Evolutionary conservation across 2,888 invertebrate species (phyloP), one percentile per base, ranked within the genome.

Genomic region (Villa cingulata): DNA sequence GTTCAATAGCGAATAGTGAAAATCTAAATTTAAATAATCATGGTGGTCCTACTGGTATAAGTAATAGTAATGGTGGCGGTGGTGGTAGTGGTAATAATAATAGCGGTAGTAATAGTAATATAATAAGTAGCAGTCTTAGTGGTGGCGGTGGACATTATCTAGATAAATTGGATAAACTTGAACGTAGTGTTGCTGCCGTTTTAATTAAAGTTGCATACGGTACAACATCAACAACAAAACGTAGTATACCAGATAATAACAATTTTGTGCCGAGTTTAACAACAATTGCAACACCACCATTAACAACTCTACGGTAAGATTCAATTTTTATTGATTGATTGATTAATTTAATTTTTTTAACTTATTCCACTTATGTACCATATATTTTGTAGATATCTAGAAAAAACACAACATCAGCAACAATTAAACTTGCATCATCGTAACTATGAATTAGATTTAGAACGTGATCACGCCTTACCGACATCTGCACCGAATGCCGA

Each of bases 401-500:
- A 62, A 46, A 64, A 64, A 50, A 53, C 59, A 9, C 56, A 59
- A 9, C 65, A 66, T 48, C 65, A 68, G 23, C 64, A 65, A 38
- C 60, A 62, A 52, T 56, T 59, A 17, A 63, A 60, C 51, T 56
- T 62, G 36, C 70, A 71, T 47, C 69, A 67, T 53, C 59, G 66
- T 20, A 69, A 64, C 46, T 83, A 83, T 71, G 83, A 83, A 59
- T 71, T 75, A 42, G 83, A 83, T 64, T 61, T 83, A 65, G 83
- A 83, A 66, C 72, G 80, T 55, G 83, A 83, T 66, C 83, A 83
- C 66, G 82, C 78, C 40, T 63, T 83, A 60, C 83, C 83, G 17
- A 83, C 83, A 53, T 81, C 81, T 49, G 83, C 83, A 46, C 83
- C 83, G 50, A 82, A 82, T 58, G 83, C 83, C n/a, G 83, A 83